Percentiles rank a stretch among this genome's conserved stretches.
These are phyloP conservation scores for Lasiurus cinereus DNA, from an alignment of 2,113 vertebrate species.

Conservation along the genomic window DNA sequence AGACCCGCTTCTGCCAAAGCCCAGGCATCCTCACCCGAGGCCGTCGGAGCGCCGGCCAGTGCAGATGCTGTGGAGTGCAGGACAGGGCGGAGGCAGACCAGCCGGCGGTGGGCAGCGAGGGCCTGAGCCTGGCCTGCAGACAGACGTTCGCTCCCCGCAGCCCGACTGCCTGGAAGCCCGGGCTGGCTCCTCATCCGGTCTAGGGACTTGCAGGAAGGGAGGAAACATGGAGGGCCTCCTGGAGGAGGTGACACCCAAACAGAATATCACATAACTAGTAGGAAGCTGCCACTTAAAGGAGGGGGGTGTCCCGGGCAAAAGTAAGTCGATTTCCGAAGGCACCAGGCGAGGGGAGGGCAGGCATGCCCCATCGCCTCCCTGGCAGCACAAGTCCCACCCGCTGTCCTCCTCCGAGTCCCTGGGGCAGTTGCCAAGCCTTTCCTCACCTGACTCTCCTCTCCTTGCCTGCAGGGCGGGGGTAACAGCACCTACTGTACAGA, in stretches of 20 bases:
- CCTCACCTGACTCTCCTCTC: not conserved
- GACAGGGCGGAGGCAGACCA: not conserved
- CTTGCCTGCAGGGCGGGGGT: not conserved
- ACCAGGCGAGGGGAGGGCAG: not conserved
- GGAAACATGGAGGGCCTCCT: not conserved
- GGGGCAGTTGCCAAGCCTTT: not conserved
- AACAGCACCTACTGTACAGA: not conserved
- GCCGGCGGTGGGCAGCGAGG: fast-evolving
- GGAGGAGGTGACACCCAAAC: not conserved
- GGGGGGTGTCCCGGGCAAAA: not conserved
- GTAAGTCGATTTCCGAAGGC: not conserved
- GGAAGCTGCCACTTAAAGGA: not conserved
- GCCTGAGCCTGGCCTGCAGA: not conserved
- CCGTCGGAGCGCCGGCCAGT: no score
- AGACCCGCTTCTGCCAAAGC: not conserved
- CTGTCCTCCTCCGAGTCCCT: fast-evolving
- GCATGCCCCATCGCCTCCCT: fast-evolving
- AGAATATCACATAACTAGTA: not conserved
- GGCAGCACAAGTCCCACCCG: not conserved
- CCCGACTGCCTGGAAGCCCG: not conserved
- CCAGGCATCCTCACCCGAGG: not conserved
- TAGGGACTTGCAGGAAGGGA: not conserved
- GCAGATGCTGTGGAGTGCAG: no score
- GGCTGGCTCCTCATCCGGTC: not conserved
- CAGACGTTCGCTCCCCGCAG: fast-evolving